Conservation (phyloP, 35 echinoderm and acorn worm genomes). For the Apostichopus californicus region DNA sequence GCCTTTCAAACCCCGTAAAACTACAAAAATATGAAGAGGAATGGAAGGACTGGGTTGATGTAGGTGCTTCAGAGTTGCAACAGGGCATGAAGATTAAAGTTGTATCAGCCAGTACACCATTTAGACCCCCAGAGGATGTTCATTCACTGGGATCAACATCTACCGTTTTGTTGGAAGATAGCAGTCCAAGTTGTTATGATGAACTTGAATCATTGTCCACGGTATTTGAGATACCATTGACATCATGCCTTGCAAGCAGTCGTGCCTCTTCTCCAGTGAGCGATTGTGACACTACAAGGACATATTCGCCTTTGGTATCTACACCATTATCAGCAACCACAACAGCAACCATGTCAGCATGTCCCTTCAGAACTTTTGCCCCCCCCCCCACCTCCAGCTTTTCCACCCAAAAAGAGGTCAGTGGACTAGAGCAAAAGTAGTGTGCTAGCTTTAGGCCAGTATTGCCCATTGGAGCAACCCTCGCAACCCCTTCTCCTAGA, state of each 20-base stretch:
- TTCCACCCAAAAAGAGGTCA: no score
- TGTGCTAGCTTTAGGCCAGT: no score
- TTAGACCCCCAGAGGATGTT: background rate
- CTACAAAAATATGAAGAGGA: conserved; percentile 30
- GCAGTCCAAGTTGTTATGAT: background rate
- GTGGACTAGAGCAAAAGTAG: no score
- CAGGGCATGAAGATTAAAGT: conserved; percentile 40
- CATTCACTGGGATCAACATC: background rate
- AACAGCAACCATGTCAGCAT: background rate
- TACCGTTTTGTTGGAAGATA: conserved; percentile 19
- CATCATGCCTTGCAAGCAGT: background rate
- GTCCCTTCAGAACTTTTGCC: no score
- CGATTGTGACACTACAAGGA: background rate
- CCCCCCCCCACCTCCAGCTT: no score
- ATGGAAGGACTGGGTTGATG: conserved; percentile 22
- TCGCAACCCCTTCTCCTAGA: no score
- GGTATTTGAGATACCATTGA: conserved; percentile 22
- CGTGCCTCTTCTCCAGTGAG: background rate
- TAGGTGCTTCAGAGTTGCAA: conserved; percentile 1
- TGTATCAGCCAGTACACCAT: background rate
- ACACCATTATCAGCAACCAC: background rate
- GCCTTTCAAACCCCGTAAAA: background rate
- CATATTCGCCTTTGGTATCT: background rate
- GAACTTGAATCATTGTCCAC: conserved; percentile 8
- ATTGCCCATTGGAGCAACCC: no score